Base-by-base conservation (phyloP, 1,140 invertebrate species). In the Achroia grisella region DNA sequence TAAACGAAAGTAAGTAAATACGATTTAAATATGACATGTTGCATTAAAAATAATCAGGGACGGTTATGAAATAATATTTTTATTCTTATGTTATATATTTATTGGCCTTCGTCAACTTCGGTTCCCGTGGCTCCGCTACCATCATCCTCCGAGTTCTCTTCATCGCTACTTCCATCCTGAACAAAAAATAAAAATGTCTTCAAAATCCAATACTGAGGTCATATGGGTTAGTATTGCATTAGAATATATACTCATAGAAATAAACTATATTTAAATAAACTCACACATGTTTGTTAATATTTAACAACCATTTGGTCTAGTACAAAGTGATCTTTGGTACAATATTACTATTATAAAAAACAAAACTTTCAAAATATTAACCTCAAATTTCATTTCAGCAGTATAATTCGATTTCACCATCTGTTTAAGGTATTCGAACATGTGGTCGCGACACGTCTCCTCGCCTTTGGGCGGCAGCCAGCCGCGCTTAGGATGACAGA, bases 381-480 rank as follows among this genome's bases (percentile, higher is more conserved):
- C 79, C 59, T 83, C 79, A 17, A 73, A 52, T 29, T 67, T 77
- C 10, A 74, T 41, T 9, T 80, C 75, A 4, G 66, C 55, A 11
- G 54, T 71, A 33, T 69, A 61, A 0, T 63, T 56, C 2, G 63
- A 62, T 11, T 77, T 55, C 3, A 78, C 13, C 0, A 67, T 65
- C 31, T 75, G 52, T 44, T 71, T 78, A 15, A 69, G 65, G 44
- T 72, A 69, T 36, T 55, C 46, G 52, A 74, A 73, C 17, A 85
- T 71, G 50, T 68, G 67, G 47, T 82, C 73, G 30, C 71, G 73
- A 29, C 57, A 76, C 23, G 40, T 86, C 28, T 91, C 89, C 45
- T 90, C 90, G 17, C 93, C 91, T 33, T 89, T 90, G 8, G 82
- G 71, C 0, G 93, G 91, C 35, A 95, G 75, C 93, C 93, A 95